Percentiles rank a stretch among this genome's conserved stretches.
Evolutionary conservation across 2,113 vertebrate genomes (phyloP).

Genomic region (Noctilio leporinus): DNA sequence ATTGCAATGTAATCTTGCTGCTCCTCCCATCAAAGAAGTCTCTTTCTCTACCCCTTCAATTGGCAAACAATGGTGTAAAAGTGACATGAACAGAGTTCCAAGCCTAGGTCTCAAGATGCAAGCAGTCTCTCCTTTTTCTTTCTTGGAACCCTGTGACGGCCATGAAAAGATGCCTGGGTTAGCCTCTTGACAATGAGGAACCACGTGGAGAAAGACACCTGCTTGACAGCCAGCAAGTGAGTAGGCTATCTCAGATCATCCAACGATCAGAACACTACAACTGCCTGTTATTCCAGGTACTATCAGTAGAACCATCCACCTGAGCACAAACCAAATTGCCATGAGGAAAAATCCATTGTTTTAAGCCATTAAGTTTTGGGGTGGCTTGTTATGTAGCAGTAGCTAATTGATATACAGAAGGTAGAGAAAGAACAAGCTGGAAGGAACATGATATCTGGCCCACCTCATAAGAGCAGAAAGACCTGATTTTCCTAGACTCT

Average conservation of each 20-base stretch:
- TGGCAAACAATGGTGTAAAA: not conserved
- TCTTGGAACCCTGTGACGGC: not conserved
- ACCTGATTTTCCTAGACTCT: not conserved
- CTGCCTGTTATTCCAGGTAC: not conserved
- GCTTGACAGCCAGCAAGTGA: not conserved
- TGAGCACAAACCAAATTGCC: not conserved
- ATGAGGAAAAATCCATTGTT: not conserved
- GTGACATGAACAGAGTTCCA: not conserved
- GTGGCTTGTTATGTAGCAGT: not conserved
- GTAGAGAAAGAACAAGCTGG: not conserved
- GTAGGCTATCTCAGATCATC: not conserved
- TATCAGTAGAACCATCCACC: not conserved
- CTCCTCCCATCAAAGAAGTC: not conserved
- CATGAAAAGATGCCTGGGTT: not conserved
- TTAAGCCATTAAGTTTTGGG: not conserved
- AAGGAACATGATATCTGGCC: not conserved
- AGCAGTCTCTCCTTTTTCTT: not conserved
- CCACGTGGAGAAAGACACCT: not conserved
- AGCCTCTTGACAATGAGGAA: not conserved
- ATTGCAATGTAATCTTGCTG: not conserved
- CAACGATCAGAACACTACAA: not conserved
- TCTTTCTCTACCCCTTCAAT: not conserved
- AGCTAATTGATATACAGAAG: not conserved
- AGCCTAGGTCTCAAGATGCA: not conserved
- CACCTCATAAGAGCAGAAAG: not conserved